Evolutionary conservation across 2,797 vertebrate species (phyloP).

Genomic region (Falco naumanni): DNA sequence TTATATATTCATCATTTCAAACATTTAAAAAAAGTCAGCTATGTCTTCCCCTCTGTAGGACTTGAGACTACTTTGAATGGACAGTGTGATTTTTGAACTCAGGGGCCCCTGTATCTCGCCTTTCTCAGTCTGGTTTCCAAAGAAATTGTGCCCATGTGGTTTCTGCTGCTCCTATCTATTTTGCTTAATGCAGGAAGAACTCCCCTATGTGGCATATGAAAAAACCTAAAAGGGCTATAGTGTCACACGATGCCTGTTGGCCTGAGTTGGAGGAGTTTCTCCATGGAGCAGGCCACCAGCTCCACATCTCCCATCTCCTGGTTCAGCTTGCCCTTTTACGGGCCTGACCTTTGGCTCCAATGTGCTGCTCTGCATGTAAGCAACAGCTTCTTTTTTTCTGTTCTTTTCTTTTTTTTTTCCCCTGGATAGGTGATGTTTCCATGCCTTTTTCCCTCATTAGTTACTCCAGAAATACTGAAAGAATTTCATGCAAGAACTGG

Average conservation of each 20-base stretch:
- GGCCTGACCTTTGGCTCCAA: background rate
- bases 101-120: rapidly evolving
- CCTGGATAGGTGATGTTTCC: background rate
- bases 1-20: background rate
- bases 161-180: background rate
- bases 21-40: background rate
- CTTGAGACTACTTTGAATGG: background rate
- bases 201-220: background rate
- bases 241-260: background rate
- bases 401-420: no score
- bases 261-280: background rate
- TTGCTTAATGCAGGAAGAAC: background rate
- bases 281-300: background rate
- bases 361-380: background rate
- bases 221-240: background rate
- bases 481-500: background rate
- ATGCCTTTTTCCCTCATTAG: background rate
- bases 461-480: background rate
- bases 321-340: background rate
- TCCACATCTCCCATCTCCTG: background rate
- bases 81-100: background rate
- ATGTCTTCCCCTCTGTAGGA: background rate
- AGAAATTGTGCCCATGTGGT: background rate
- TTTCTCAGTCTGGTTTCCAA: background rate
- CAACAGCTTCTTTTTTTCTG: background rate